These are phyloP conservation scores for Ptiloglossa arizonensis DNA, from an alignment of 1,140 invertebrate species.

Conservation along the genomic window DNA sequence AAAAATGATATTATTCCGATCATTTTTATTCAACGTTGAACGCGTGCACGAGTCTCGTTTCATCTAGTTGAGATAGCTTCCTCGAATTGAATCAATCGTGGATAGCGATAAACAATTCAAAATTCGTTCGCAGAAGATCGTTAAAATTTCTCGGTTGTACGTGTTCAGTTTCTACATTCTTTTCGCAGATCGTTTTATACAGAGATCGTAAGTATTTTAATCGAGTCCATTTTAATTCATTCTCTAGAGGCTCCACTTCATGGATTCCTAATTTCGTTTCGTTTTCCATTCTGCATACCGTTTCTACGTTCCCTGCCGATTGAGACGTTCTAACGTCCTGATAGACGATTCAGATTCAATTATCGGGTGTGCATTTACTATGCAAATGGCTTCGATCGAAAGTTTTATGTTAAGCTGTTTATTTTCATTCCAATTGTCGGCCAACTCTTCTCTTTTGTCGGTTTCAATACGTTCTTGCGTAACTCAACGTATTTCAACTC, in stretches of 20 bases:
- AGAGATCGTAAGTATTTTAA: background rate
- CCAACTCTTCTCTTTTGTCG: background rate
- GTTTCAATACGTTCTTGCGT: too few species aligned
- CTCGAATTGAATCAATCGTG: too few species aligned
- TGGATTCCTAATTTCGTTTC: background rate
- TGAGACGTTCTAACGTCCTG: slow-evolving; percentile 19
- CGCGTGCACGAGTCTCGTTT: background rate
- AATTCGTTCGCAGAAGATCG: background rate
- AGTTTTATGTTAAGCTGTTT: slow-evolving; percentile 45
- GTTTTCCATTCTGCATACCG: too few species aligned
- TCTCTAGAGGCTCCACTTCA: too few species aligned
- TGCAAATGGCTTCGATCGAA: slow-evolving; percentile 2
- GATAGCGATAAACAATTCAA: background rate
- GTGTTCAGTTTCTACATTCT: background rate
- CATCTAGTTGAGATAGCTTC: too few species aligned
- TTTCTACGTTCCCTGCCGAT: slow-evolving; percentile 1
- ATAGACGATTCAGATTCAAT: slow-evolving; percentile 47
- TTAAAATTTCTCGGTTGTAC: background rate
- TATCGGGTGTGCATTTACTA: slow-evolving; percentile 36
- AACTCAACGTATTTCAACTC: too few species aligned
- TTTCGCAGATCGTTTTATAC: background rate
- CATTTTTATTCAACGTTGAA: background rate
- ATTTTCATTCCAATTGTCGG: slow-evolving; percentile 14
- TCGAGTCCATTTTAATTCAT: background rate
- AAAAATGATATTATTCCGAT: too few species aligned